phyloP scores from a whole-genome alignment of 1,140 invertebrate genomes.

The Zaprionus africanus region DNA sequence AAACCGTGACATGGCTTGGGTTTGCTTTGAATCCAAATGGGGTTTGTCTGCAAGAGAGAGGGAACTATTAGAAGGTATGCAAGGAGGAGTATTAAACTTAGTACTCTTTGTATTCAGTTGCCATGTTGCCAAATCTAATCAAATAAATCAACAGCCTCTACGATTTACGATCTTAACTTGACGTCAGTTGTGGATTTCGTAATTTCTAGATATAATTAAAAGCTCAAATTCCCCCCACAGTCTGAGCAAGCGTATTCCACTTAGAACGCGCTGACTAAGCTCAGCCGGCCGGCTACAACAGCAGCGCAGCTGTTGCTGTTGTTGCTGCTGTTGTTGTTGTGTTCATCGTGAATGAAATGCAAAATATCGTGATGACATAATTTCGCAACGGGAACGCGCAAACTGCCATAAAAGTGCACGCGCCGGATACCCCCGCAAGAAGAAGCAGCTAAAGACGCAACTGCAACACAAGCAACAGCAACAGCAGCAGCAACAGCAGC shows the following conservation, averaged over 20 bases:
- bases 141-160: not conserved
- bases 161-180: not conserved
- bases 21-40: not conserved
- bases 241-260: not conserved
- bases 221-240: not conserved
- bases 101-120: no score
- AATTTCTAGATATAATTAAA: slow-evolving; percentile 5
- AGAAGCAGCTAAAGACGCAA: slow-evolving; percentile 9
- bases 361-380: slow-evolving; percentile 63
- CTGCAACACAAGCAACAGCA: not conserved
- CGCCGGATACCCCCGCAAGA: slow-evolving; percentile 15
- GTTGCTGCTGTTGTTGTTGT: slow-evolving; percentile 1
- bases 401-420: slow-evolving; percentile 65
- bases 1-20: slow-evolving; percentile 49
- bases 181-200: not conserved
- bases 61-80: no score
- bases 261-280: slow-evolving; percentile 26
- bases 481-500: not conserved
- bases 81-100: not conserved
- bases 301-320: slow-evolving; percentile 3
- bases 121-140: not conserved
- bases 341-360: slow-evolving; percentile 48
- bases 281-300: slow-evolving; percentile 28
- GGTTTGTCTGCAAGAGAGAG: not conserved
- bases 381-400: slow-evolving; percentile 52